Base-by-base conservation (phyloP, 2,113 vertebrate species). In the Xerus inauris region DNA sequence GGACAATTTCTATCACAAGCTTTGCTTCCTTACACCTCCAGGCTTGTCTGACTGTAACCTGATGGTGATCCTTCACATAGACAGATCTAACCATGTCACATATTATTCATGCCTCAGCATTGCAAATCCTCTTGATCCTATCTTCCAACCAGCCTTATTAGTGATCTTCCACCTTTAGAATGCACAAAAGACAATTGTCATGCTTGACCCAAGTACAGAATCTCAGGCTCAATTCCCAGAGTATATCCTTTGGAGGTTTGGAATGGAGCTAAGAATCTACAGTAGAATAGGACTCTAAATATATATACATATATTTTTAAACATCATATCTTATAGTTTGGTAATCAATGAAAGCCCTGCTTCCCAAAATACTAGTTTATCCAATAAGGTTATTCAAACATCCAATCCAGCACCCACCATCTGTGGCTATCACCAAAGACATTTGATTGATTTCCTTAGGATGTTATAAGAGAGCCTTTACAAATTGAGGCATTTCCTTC, bases 11-110 rank as follows among this genome's bases (percentile, higher is more conserved):
- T 85, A 2, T 11, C 2, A 47, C 28, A 22, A 38, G 5, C 19
- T 20, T n/a, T 19, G 40, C 5, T 49, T 35, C 47, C 32, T 62
- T 30, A 0, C n/a, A 0, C n/a, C 8, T 32, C 17, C 1, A 28
- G n/a, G 4, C 11, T 38, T 65, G 22, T 8, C 0, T 51, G 17
- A 32, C 42, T 83, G 71, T 38, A 80, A 67, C 9, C 16, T 62
- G 9, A n/a, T 13, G 35, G 9, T 75, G 47, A 42, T 26, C 13
- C 49, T 65, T 75, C 57, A 19, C 24, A 22, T 6, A 17, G 42
- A 22, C 12, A 92, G 26, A n/a, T 64, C 19, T 40, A 22, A 84
- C 51, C 10, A 0, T 62, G 8, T 24, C 16, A 67, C 35, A 51
- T 54, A 65, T 0, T 42, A 45, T 10, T 42, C 8, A 19, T 30